Evolutionary conservation across 2,797 vertebrate genomes (phyloP), one percentile per base, ranked within the genome.

Genomic region (Mormyrus hasselquistii): DNA sequence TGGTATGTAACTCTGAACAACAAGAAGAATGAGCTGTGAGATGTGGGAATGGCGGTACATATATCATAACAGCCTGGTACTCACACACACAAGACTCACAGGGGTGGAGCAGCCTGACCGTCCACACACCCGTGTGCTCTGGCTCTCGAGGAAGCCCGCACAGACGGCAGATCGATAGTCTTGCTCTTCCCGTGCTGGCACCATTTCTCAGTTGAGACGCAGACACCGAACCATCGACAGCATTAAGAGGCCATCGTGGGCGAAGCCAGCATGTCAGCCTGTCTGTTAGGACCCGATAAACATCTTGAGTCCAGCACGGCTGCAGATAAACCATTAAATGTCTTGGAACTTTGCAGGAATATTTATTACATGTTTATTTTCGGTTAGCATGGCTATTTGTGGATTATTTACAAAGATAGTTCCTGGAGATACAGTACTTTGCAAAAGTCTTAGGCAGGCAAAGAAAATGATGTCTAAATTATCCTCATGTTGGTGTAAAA

Each of bases 161-260:
- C 93, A 94, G 93, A 93, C 93, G 91, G 93, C 93, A 94, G 94
- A 97, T 97, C 96, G 95, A 97, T 97, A 96, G 94, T 94, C 93
- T 94, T 93, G 94, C 95, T 95, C 94, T 95, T 96, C 96, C 93
- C 3, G 93, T 92, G 95, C 96, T 94, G 89, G 44, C 92, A 94
- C 96, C 95, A 96, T 97, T 96, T 95, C 96, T 98, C 96, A 96
- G 95, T 91, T 94, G 90, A 94, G 95, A 96, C 96, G 94, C 94
- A 93, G 95, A 97, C 95, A 95, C 95, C 96, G 95, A 59, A 96
- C 95, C 96, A 95, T 97, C 95, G 95, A 96, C 94, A 96, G 97
- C 96, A 95, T 96, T 95, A 95, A 97, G 95, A 94, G 95, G 93
- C 95, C 94, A 94, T 96, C 93, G 92, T 93, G 94, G 95, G 95